Evolutionary conservation across 1,140 invertebrate genomes (phyloP), one percentile per base, ranked within the genome.

Genomic region (Orius insidiosus): DNA sequence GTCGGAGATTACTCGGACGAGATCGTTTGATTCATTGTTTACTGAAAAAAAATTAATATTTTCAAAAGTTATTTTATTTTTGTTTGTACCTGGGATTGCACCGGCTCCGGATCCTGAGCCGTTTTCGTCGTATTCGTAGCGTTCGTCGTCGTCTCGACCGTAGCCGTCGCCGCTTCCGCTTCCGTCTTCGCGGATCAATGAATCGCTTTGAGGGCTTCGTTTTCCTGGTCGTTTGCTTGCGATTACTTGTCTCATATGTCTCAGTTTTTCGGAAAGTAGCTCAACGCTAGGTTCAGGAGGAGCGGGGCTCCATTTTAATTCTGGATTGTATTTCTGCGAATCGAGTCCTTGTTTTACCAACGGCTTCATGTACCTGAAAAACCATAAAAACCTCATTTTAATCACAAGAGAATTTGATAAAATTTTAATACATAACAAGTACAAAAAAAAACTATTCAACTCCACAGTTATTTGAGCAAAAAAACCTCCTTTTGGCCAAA

Each of bases 311-410:
- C 68, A 58, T 47, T 67, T 66, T 52, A 77, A 67, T 60, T 78
- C 75, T 2, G 75, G 74, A 58, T 78, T 78, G 60, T 78, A 77
- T 58, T 69, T 71, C 52, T 78, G 75, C 10, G 69, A 70, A 35
- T 63, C 67, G 30, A 71, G 53, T 42, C 70, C 71, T 18, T 70
- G 66, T 44, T 72, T 69, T 3, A 73, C 74, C 2, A 76, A 67
- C 2, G 70, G 71, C 58, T 76, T 74, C 6, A 67, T 68, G 53
- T 78, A 78, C 54, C 75, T 78, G 60, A 24, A 24, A 24, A 3
- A 24, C 3, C 24, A 24, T n/a, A 24, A 24, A 24, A 24, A 24
- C 7, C n/a, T n/a, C n/a, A n/a, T n/a, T n/a, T n/a, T n/a, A n/a
- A n/a, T n/a, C n/a, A n/a, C n/a, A n/a, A n/a, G n/a, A n/a, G n/a